Evolutionary conservation across 2,888 invertebrate genomes (phyloP), one percentile per base, ranked within the genome.

Genomic region (Aquatica leii): DNA sequence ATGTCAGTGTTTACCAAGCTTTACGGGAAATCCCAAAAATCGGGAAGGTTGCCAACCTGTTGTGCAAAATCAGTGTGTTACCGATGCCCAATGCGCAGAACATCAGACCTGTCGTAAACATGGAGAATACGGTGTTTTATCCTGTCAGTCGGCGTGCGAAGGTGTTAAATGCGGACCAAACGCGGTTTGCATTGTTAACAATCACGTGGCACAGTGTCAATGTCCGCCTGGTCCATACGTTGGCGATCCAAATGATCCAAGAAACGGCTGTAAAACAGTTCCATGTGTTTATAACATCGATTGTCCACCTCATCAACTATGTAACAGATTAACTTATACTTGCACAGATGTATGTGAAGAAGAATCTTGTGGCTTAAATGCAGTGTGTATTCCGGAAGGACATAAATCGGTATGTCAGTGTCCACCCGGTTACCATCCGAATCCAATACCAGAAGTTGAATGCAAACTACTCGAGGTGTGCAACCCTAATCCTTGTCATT

Each of bases 241-340:
- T 8, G 95, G 95, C 1, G 91, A 95, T 83, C 94, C 95, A 0
- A 90, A 90, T 76, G 93, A 94, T 77, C 81, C 87, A 1, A 83
- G 85, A 62, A 85, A 86, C 62, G 94, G 94, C 55, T 93, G 94
- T 76, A 86, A 89, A 81, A 86, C 89, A 59, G 93, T 94, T 4
- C 91, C 93, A 2, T 95, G 94, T 77, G 92, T 94, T 35, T 94
- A 94, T 77, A 94, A 94, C 75, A 87, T 89, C 50, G 94, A 94
- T 76, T 95, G 95, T 76, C 90, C 91, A 31, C 83, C 89, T 0
- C 86, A 88, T 60, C 91, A 95, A 78, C 82, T 93, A 56, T 95
- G 95, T 78, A 91, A 95, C 77, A 86, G 95, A 55, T 82, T 94
- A 76, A 90, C 91, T 0, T 91, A 94, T 76, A 90, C 90, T 17